Evolutionary conservation across 2,888 invertebrate species (phyloP), one percentile per base, ranked within the genome.

Genomic region (Lasioglossum malachurum): DNA sequence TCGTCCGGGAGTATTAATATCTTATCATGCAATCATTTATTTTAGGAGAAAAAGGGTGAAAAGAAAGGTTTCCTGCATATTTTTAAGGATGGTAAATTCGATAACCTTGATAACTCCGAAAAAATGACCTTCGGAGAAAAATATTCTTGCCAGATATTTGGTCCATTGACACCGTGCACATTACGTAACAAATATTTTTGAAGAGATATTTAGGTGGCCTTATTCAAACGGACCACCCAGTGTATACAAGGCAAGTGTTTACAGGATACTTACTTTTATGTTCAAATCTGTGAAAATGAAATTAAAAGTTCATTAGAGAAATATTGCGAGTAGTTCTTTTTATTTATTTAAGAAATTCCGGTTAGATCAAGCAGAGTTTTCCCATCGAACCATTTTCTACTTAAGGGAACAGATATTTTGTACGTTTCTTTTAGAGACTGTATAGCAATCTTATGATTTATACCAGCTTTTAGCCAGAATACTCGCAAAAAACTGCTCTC

Each of bases 381-480:
- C 27, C 46, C 57, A 23, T 67, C n/a, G 78, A 31, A 60, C 53
- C 60, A n/a, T 44, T 60, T 46, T 73, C 80, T n/a, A n/a, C 67
- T 46, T 53, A 74, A 87, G 87, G 78, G 69, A 80, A 83, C 76
- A 72, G 77, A 89, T 83, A 87, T 83, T 84, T 85, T 76, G 87
- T 73, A 90, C 91, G 91, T 92, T 89, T 91, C 93, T 91, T 92
- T 94, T 93, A 93, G 93, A 92, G 94, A 93, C 93, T 91, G 93
- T 92, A 92, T 89, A 73, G 85, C 82, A 86, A 78, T 80, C 91
- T 88, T 84, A 89, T 95, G 95, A 95, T 95, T 95, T 95, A 95
- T 95, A 94, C 93, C 91, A 92, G 95, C 95, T 95, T 95, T 95
- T 95, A 95, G 94, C 93, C 90, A 89, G 93, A 91, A 83, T 88